Base-by-base conservation (phyloP, 2,113 vertebrate genomes). In the Oxyura jamaicensis region DNA sequence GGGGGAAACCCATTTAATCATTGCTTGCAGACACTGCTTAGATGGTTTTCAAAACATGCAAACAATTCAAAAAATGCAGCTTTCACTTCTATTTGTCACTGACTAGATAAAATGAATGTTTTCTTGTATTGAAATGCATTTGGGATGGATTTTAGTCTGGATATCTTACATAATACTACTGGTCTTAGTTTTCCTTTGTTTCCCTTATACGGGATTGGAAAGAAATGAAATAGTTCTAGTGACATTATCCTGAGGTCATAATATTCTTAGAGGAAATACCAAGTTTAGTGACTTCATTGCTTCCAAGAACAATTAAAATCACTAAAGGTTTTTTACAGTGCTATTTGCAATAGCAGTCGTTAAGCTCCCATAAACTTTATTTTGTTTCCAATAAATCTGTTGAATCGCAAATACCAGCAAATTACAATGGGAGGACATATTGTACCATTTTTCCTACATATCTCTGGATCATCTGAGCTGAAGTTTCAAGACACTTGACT, bases 191-290 rank as follows among this genome's bases (percentile, higher is more conserved):
- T 91, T 82, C 60, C 23, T 83, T 89, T 94, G 50, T 78, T 96
- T 93, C 60, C 90, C 85, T 84, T 94, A 89, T 89, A 91, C 1
- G 22, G 92, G 22, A 35, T 73, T 82, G 60, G 67, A 90, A 58
- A 86, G 50, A 81, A 94, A 86, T 56, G 15, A 53, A 90, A 85
- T 46, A 69, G 59, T 72, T 94, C 55, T 65, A 59, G 52, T 62
- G 50, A 62, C 39, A 71, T 67, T 91, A 80, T 78, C 48, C 69
- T 78, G 88, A 96, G 39, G 13, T 89, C 74, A 71, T 74, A 29
- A 66, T 66, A 91, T 52, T 78, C 63, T 77, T 65, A 44, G 41
- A 94, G 48, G 59, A 94, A 91, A 86, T 74, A 67, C n/a, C 35
- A 74, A 50, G 29, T 73, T 93, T 55, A 86, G 36, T 72, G 42